Evolutionary conservation across 2,113 vertebrate genomes (phyloP).

Genomic region (Hippocampus comes): DNA sequence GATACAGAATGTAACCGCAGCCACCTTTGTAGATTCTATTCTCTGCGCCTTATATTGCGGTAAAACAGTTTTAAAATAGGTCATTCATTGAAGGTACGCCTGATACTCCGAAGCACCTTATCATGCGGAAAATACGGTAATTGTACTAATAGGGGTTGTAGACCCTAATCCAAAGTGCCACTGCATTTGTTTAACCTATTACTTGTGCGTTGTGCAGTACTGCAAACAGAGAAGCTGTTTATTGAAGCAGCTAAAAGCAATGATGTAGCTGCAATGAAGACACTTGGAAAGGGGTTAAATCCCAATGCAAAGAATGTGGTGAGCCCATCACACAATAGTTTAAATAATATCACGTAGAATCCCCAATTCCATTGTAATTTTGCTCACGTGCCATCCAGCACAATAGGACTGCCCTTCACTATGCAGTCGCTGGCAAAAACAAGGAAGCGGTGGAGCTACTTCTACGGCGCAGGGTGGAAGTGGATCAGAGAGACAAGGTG

Average conservation of each 20-base stretch:
- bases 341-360: background rate
- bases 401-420: conserved; percentile 82
- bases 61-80: too few relatives aligned
- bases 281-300: conserved; percentile 73
- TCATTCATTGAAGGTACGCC: too few relatives aligned
- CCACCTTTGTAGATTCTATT: too few relatives aligned
- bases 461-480: conserved; percentile 80
- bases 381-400: conserved; percentile 63
- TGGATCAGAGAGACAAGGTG: conserved; percentile 86
- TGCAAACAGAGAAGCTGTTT: conserved; percentile 80
- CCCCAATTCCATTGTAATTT: background rate
- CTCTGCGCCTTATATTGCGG: too few relatives aligned
- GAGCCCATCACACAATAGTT: conserved; percentile 42
- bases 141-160: too few relatives aligned
- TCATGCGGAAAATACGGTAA: too few relatives aligned
- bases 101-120: too few relatives aligned
- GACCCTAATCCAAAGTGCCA: background rate
- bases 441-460: conserved; percentile 77
- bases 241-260: conserved; percentile 83
- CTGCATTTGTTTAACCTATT: background rate
- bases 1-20: too few relatives aligned
- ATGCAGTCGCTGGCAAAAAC: conserved; percentile 78
- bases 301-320: conserved; percentile 81
- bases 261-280: conserved; percentile 79
- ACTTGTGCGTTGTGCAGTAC: conserved; percentile 65